These are phyloP conservation scores for Nymphalis c-album DNA, from an alignment of 2,888 invertebrate genomes.

Conservation along the genomic window DNA sequence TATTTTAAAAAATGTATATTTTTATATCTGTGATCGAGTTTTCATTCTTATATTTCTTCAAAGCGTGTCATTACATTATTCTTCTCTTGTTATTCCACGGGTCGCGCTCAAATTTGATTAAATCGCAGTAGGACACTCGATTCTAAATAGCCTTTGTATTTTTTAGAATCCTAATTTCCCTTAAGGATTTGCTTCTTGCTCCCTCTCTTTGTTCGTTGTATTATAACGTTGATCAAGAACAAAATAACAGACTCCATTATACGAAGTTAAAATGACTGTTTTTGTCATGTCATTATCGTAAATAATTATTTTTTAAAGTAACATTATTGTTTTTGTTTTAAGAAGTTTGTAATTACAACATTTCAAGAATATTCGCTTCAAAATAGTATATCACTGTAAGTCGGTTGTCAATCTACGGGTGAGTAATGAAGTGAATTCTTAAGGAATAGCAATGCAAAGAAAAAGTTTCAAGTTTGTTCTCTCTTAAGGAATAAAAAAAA, in stretches of 20 bases:
- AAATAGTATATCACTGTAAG: no score
- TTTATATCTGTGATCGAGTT: not conserved
- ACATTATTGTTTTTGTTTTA: no score
- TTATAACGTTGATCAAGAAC: slow-evolving; percentile 38
- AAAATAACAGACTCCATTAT: slow-evolving; percentile 19
- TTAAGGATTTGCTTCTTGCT: slow-evolving; percentile 32
- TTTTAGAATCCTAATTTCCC: slow-evolving; percentile 36
- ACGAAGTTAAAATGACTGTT: slow-evolving; percentile 9
- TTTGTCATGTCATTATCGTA: no score
- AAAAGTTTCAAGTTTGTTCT: no score
- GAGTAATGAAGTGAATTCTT: no score
- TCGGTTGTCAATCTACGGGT: no score
- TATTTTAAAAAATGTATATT: no score
- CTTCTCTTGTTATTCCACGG: slow-evolving; percentile 20
- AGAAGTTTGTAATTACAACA: no score
- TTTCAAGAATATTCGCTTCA: no score
- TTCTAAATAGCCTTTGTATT: slow-evolving; percentile 37
- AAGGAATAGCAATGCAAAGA: no score
- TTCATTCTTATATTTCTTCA: slow-evolving; percentile 7
- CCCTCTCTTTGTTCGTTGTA: slow-evolving; percentile 26
- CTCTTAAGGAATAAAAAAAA: no score
- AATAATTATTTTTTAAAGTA: no score
- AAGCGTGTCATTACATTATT: slow-evolving; percentile 11
- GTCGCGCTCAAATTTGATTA: slow-evolving; percentile 29
- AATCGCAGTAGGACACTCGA: slow-evolving; percentile 30